These are phyloP conservation scores for Orchestia grillus DNA, from an alignment of 1,140 invertebrate species.

Conservation along the genomic window DNA sequence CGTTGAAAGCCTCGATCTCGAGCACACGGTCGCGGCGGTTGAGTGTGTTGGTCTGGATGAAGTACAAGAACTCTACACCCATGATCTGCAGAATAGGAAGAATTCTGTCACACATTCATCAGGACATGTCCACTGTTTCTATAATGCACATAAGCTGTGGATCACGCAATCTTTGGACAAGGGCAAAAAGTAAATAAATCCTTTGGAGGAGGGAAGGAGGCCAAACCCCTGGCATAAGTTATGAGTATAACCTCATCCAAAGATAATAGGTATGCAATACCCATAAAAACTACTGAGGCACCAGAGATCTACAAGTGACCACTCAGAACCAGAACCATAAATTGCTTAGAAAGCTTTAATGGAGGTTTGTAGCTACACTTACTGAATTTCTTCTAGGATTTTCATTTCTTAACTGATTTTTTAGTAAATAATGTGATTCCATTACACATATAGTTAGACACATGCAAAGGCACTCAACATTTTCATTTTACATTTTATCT, in stretches of 20 bases:
- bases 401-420: too few species aligned
- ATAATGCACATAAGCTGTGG: not conserved
- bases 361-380: too few species aligned
- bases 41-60: constrained; percentile 92
- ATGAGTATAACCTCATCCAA: not conserved
- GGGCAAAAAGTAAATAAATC: not conserved
- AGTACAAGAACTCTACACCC: constrained; percentile 92
- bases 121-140: not conserved
- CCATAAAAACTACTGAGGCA: too few species aligned
- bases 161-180: not conserved
- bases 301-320: too few species aligned
- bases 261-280: too few species aligned
- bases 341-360: too few species aligned
- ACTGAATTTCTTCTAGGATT: too few species aligned
- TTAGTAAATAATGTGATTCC: not conserved
- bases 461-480: not conserved
- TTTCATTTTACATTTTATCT: not conserved
- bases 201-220: not conserved
- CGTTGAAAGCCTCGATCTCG: constrained; percentile 94
- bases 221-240: not conserved
- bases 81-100: constrained; percentile 80
- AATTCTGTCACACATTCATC: not conserved
- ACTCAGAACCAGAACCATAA: too few species aligned
- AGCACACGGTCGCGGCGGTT: constrained; percentile 84
- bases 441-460: not conserved